Evolutionary conservation across 1,140 invertebrate genomes (phyloP).

Genomic region (Dendrolimus kikuchii): DNA sequence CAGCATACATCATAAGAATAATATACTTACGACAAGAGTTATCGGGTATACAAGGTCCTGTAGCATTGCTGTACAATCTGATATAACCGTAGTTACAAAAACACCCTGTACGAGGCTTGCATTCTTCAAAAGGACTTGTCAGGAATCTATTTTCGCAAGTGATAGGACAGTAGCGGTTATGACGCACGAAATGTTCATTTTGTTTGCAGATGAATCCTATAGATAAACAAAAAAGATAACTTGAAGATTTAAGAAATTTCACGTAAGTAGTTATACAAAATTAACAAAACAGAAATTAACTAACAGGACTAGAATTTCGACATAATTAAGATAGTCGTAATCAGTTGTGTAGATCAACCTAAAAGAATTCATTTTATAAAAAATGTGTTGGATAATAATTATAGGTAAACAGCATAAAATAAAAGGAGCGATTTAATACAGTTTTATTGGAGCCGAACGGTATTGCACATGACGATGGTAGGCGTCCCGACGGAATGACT

Average conservation of each 20-base stretch:
- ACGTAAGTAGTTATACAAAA: not conserved
- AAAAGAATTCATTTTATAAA: too few species aligned
- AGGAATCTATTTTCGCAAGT: constrained; percentile 9
- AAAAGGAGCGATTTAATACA: too few species aligned
- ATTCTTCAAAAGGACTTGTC: not conserved
- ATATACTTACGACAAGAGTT: constrained; percentile 14
- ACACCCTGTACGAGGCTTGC: constrained; percentile 7
- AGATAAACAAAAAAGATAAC: not conserved
- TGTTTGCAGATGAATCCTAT: not conserved
- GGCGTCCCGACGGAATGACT: too few species aligned
- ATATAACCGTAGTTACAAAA: constrained; percentile 7
- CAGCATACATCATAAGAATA: too few species aligned
- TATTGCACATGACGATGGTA: too few species aligned
- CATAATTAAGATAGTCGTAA: too few species aligned
- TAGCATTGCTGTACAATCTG: constrained; percentile 7
- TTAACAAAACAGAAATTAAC: too few species aligned
- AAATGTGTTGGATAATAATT: too few species aligned
- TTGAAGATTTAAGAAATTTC: constrained; percentile 1
- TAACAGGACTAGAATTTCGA: too few species aligned
- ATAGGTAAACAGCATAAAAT: too few species aligned
- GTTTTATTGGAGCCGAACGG: too few species aligned
- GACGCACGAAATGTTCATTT: constrained; percentile 6
- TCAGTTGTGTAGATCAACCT: too few species aligned
- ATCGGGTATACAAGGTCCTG: constrained; percentile 11
- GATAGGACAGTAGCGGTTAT: constrained; percentile 4